phyloP scores from a whole-genome alignment of 1,140 invertebrate species.

The Telenomus remus region DNA sequence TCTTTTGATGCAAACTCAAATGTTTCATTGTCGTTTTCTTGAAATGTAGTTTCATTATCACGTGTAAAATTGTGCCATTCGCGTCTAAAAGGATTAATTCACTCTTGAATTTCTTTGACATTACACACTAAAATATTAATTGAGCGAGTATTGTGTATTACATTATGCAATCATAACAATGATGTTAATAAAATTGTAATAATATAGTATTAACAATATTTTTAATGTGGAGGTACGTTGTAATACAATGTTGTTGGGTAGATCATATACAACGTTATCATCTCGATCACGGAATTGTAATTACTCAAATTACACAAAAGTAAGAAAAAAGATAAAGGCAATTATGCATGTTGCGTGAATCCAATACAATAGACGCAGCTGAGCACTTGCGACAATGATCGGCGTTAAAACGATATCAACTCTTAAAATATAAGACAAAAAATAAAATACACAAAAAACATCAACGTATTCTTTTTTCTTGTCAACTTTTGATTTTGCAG shows the following conservation, averaged over 20 bases:
- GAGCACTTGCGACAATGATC: constrained; percentile 34
- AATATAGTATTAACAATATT: constrained; percentile 51
- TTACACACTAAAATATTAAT: constrained; percentile 52
- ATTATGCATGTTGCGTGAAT: constrained; percentile 32
- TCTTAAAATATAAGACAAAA: too few species aligned
- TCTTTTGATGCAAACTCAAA: too few species aligned
- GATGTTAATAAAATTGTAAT: constrained; percentile 39
- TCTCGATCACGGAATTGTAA: constrained; percentile 27
- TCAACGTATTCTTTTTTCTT: too few species aligned
- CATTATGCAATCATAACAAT: constrained; percentile 49
- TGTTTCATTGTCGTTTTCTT: too few species aligned
- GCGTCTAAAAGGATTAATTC: constrained; percentile 15
- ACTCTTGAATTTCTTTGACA: constrained; percentile 29
- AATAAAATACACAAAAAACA: too few species aligned
- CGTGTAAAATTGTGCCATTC: constrained; percentile 36
- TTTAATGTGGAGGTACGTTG: constrained; percentile 38
- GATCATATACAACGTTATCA: neutral
- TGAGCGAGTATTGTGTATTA: constrained; percentile 49
- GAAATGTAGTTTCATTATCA: too few species aligned
- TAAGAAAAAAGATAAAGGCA: constrained; percentile 17
- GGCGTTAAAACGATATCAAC: too few species aligned
- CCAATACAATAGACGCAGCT: constrained; percentile 25
- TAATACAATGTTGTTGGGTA: constrained; percentile 35
- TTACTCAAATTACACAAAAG: constrained; percentile 23
- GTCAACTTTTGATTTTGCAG: too few species aligned